Evolutionary conservation across 2,797 vertebrate genomes (phyloP).

Genomic region (Clangula hyemalis): DNA sequence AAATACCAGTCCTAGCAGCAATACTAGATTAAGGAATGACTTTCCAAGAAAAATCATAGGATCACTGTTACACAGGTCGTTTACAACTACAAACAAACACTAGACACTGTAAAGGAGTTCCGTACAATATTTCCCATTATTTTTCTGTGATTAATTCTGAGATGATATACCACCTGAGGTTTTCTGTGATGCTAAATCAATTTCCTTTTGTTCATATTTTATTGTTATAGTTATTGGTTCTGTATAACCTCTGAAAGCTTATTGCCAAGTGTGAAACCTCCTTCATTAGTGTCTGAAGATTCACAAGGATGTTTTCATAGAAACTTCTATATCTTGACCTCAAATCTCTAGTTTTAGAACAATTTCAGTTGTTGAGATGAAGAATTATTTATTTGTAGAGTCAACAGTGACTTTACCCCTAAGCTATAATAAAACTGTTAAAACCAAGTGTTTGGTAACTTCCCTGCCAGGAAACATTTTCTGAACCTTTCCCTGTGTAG

Average conservation of each 20-base stretch:
- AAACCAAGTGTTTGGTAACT: conserved; percentile 20
- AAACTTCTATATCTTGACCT: background rate
- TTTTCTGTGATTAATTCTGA: conserved; percentile 28
- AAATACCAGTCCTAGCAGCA: background rate
- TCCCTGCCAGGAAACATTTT: conserved; percentile 1
- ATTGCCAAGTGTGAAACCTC: background rate
- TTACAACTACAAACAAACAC: background rate
- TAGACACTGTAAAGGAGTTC: background rate
- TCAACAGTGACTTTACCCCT: conserved; percentile 3
- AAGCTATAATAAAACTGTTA: conserved; percentile 44
- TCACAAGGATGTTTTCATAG: conserved; percentile 2
- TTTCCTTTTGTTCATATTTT: conserved; percentile 45
- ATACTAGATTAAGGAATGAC: background rate
- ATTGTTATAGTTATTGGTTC: conserved; percentile 4
- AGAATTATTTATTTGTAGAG: conserved; percentile 19
- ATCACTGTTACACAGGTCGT: background rate
- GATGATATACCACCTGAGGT: conserved; percentile 16
- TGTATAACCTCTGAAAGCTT: conserved; percentile 20
- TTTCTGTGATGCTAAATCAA: conserved; percentile 46
- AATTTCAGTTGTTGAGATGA: background rate
- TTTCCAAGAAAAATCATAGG: background rate
- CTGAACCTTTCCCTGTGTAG: background rate
- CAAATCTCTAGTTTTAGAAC: background rate
- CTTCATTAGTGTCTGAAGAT: conserved; percentile 1
- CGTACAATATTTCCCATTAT: background rate